A percentile compares a stretch with the other conserved stretches of the same genome.
Conservation (phyloP, 1,140 invertebrate genomes). For the Ylistrum balloti region DNA sequence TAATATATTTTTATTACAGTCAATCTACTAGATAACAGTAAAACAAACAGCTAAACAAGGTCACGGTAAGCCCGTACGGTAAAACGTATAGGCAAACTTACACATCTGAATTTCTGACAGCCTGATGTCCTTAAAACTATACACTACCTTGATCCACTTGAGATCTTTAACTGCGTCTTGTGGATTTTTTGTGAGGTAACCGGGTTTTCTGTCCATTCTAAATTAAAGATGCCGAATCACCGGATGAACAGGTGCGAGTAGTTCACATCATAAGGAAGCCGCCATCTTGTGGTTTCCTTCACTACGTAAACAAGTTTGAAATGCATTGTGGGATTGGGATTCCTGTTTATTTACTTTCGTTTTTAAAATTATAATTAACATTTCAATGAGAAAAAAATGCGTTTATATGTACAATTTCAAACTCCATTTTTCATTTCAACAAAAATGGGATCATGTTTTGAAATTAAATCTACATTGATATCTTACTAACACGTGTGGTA, state of each 20-base stretch:
- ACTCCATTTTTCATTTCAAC: too few species aligned
- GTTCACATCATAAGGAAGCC: background rate
- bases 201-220: slow-evolving; percentile 76
- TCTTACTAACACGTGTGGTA: slow-evolving; percentile 31
- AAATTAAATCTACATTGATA: too few species aligned
- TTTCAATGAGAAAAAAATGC: too few species aligned
- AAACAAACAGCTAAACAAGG: too few species aligned
- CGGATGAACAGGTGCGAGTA: slow-evolving; percentile 42
- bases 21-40: too few species aligned
- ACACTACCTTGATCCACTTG: slow-evolving; percentile 76
- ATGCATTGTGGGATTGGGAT: slow-evolving; percentile 66
- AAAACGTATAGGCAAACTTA: too few species aligned
- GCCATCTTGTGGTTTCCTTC: slow-evolving; percentile 50
- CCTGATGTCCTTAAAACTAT: too few species aligned
- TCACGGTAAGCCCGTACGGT: too few species aligned
- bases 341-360: slow-evolving; percentile 40
- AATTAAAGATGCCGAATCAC: background rate
- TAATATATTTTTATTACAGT: too few species aligned
- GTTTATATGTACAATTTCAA: too few species aligned
- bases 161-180: slow-evolving; percentile 71
- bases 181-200: slow-evolving; percentile 74
- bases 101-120: too few species aligned
- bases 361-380: slow-evolving; percentile 4
- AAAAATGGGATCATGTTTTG: background rate
- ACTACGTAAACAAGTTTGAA: slow-evolving; percentile 54